Conservation (phyloP, 2,888 invertebrate species). For the Cyaniris semiargus region DNA sequence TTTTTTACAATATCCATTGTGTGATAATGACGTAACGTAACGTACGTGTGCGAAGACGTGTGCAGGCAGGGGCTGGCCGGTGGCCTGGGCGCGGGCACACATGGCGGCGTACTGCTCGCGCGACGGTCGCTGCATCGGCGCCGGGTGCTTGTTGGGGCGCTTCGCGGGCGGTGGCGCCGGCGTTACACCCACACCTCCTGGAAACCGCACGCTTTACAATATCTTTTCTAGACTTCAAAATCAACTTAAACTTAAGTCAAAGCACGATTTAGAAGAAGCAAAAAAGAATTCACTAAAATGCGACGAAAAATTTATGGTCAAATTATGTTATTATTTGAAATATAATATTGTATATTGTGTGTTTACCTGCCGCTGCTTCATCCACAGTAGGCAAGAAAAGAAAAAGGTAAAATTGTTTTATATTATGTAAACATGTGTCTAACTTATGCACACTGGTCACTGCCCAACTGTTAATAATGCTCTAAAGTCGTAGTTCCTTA, state of each 20-base stretch:
- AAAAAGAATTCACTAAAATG: too few relatives aligned
- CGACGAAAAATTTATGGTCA: too few relatives aligned
- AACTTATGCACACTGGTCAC: neutral
- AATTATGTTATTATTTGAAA: neutral
- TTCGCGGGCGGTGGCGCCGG: constrained; percentile 86
- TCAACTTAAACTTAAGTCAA: neutral
- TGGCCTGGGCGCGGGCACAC: constrained; percentile 84
- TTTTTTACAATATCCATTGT: neutral
- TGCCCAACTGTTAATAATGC: neutral
- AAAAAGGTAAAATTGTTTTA: constrained; percentile 15
- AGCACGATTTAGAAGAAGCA: neutral
- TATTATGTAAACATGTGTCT: neutral
- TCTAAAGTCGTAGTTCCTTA: too few relatives aligned
- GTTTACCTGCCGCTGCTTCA: constrained; percentile 31
- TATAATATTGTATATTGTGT: neutral
- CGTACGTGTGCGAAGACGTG: constrained; percentile 84
- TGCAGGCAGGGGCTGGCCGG: constrained; percentile 84
- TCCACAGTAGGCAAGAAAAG: constrained; percentile 25
- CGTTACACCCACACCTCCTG: constrained; percentile 53
- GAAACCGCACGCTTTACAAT: constrained; percentile 33
- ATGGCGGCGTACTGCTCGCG: constrained; percentile 87
- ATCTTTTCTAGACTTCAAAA: neutral
- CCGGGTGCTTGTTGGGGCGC: constrained; percentile 88
- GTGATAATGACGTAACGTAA: constrained; percentile 35
- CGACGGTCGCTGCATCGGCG: constrained; percentile 85